Percentiles rank a stretch among this genome's conserved stretches.
phyloP scores from a whole-genome alignment of 2,888 invertebrate species.

The Leptarthrus brevirostris region DNA sequence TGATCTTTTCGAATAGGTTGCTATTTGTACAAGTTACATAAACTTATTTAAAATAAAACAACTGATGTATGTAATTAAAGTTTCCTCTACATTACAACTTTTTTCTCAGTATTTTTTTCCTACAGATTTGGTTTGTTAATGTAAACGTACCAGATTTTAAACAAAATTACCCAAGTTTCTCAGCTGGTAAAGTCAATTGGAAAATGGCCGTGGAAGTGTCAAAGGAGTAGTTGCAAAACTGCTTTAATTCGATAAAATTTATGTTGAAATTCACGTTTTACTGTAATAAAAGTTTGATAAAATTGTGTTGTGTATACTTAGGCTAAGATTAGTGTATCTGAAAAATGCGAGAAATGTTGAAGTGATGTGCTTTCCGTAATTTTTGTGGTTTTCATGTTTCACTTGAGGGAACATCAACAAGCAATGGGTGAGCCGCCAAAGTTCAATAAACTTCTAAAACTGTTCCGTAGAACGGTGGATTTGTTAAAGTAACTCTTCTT shows the following conservation, averaged over 20 bases:
- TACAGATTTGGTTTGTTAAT: too few species aligned
- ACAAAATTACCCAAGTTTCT: background rate
- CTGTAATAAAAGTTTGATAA: conserved; percentile 5
- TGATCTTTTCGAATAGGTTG: too few species aligned
- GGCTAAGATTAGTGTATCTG: background rate
- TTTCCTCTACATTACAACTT: too few species aligned
- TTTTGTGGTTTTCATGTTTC: conserved; percentile 28
- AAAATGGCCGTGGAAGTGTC: conserved; percentile 45
- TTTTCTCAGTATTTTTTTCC: too few species aligned
- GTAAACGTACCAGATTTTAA: background rate
- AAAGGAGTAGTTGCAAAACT: background rate
- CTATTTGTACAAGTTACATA: too few species aligned
- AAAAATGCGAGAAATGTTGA: background rate
- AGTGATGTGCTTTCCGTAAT: conserved; percentile 6
- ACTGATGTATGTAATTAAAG: too few species aligned
- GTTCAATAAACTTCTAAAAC: conserved; percentile 26
- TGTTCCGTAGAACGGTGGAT: background rate
- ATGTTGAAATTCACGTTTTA: background rate
- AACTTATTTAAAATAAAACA: too few species aligned
- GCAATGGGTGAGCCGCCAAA: conserved; percentile 45
- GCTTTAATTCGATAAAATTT: conserved; percentile 3
- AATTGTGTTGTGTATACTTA: conserved; percentile 9
- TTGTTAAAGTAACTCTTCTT: background rate
- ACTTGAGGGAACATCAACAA: conserved; percentile 33
- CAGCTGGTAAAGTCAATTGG: conserved; percentile 36